These are phyloP conservation scores for Monopis laevigella DNA, from an alignment of 2,888 invertebrate species.

Conservation along the genomic window DNA sequence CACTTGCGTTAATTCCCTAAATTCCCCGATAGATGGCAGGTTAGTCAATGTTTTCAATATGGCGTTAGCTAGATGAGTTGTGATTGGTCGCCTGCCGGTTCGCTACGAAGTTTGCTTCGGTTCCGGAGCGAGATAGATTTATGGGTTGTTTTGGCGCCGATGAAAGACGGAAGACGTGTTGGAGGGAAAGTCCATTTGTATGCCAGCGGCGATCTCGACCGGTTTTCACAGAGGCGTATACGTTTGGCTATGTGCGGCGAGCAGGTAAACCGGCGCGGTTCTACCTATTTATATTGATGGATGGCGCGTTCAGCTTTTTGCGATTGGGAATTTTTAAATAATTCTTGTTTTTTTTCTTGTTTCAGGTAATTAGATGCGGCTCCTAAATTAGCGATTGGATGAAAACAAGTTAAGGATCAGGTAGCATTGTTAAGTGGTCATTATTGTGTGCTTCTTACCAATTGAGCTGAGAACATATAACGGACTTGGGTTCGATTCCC, in stretches of 20 bases:
- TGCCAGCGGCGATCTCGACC: conserved; percentile 50
- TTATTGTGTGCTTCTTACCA: no score
- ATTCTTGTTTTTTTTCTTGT: conserved; percentile 14
- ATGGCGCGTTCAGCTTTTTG: conserved; percentile 24
- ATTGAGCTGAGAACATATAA: no score
- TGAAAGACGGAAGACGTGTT: conserved; percentile 60
- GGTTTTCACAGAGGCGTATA: conserved; percentile 63
- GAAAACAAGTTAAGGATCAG: no score
- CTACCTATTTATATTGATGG: conserved; percentile 51
- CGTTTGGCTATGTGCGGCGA: conserved; percentile 25
- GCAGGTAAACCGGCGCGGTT: conserved; percentile 38
- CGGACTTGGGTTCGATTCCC: no score
- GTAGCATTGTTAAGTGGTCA: no score
- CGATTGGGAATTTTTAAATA: conserved; percentile 7
- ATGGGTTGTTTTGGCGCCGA: conserved; percentile 57
- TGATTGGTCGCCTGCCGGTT: conserved; percentile 41
- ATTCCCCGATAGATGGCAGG: conserved; percentile 47
- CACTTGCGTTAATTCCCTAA: conserved; percentile 41
- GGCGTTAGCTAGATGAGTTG: conserved; percentile 45
- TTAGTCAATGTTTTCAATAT: conserved; percentile 51
- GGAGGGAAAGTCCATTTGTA: conserved; percentile 56
- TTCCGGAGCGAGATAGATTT: conserved; percentile 57
- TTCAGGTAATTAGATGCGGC: conserved; percentile 11
- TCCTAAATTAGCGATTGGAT: no score
- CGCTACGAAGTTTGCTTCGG: conserved; percentile 48